Percentiles rank a stretch among this genome's conserved stretches.
Evolutionary conservation across 2,797 vertebrate species (phyloP).

Genomic region (Smutsia temminckii): DNA sequence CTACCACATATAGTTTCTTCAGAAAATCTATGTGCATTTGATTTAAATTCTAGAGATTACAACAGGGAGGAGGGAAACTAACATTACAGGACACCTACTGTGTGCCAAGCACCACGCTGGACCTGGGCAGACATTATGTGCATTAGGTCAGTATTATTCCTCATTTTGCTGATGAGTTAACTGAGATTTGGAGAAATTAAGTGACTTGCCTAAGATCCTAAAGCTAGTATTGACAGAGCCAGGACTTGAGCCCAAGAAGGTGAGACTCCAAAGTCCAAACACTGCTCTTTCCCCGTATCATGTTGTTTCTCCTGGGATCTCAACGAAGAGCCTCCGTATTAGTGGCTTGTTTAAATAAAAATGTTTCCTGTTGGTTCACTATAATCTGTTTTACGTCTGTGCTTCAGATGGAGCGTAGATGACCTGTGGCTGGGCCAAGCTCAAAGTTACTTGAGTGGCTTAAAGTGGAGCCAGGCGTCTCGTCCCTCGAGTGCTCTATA

Average conservation of each 20-base stretch:
- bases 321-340: background rate
- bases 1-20: background rate
- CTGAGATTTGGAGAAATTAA: conserved; percentile 36
- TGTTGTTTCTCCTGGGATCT: background rate
- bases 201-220: background rate
- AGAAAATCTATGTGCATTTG: background rate
- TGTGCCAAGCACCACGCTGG: background rate
- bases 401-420: background rate
- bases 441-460: background rate
- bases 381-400: background rate
- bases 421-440: background rate
- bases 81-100: background rate
- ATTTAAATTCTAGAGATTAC: background rate
- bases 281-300: background rate
- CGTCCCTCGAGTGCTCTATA: background rate
- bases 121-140: background rate
- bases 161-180: background rate
- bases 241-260: background rate
- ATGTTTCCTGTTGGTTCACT: background rate
- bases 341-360: background rate
- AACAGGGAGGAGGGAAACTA: background rate
- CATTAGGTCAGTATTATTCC: background rate
- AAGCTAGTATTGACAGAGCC: background rate
- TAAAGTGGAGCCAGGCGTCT: background rate
- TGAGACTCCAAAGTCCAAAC: background rate